These are phyloP conservation scores for Trematomus loennbergii DNA, from an alignment of 2,113 vertebrate genomes.

Conservation along the genomic window DNA sequence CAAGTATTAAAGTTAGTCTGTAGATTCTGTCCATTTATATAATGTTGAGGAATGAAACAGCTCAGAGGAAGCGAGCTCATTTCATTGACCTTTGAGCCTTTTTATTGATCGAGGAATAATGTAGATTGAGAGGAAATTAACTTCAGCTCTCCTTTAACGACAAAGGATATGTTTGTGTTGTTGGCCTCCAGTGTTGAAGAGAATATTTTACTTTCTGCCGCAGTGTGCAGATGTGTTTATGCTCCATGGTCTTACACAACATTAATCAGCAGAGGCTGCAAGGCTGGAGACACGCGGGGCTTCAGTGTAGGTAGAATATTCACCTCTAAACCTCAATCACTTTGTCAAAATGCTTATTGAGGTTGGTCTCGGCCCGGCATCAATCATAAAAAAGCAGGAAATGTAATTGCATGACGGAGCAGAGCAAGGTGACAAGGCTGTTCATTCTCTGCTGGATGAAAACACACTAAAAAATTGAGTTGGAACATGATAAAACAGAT, in stretches of 20 bases:
- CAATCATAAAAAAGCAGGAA: constrained; percentile 25
- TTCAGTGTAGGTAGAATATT: constrained; percentile 22
- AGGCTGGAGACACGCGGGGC: constrained; percentile 11
- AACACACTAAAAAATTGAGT: constrained; percentile 7
- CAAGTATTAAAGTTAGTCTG: constrained; percentile 6
- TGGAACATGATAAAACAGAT: background rate
- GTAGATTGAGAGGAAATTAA: constrained; percentile 49
- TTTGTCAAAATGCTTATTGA: constrained; percentile 43
- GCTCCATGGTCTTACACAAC: background rate
- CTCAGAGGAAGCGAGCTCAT: constrained; percentile 39
- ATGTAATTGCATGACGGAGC: constrained; percentile 27
- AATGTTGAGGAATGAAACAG: constrained; percentile 19
- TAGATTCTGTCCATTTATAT: constrained; percentile 30
- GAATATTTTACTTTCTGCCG: constrained; percentile 1
- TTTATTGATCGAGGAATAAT: constrained; percentile 48
- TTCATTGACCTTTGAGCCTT: constrained; percentile 59
- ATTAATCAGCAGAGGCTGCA: constrained; percentile 29
- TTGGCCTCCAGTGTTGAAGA: background rate
- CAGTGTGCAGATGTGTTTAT: constrained; percentile 35
- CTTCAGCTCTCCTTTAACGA: constrained; percentile 30
- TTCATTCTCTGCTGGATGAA: constrained; percentile 18
- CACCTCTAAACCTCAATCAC: constrained; percentile 72
- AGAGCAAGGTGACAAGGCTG: constrained; percentile 24
- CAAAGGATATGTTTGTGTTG: constrained; percentile 52
- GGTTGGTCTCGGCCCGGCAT: constrained; percentile 19